These are phyloP conservation scores for Tetramorium alpestre DNA, from an alignment of 1,140 invertebrate species.

Conservation along the genomic window DNA sequence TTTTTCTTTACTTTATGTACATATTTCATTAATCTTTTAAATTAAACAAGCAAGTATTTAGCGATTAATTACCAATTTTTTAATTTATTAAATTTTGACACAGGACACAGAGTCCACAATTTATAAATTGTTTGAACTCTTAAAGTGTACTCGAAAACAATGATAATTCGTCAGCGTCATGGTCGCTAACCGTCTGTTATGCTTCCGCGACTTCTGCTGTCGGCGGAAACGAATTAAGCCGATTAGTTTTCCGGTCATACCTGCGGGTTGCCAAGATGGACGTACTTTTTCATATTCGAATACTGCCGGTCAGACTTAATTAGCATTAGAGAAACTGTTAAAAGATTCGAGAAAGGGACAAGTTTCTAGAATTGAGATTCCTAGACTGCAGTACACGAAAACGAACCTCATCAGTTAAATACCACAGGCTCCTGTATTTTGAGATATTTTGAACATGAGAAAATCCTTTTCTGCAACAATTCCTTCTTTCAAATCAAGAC, in stretches of 20 bases:
- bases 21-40: not conserved
- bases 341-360: not conserved
- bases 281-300: not conserved
- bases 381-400: not conserved
- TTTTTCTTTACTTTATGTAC: too few species aligned
- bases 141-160: not conserved
- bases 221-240: constrained; percentile 72
- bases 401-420: not conserved
- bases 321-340: not conserved
- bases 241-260: constrained; percentile 71
- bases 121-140: not conserved
- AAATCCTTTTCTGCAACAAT: not conserved
- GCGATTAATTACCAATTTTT: not conserved
- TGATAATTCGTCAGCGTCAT: constrained; percentile 66
- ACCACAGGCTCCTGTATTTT: not conserved
- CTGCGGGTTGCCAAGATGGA: constrained; percentile 18
- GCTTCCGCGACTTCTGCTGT: constrained; percentile 64
- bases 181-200: constrained; percentile 77
- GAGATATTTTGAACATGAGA: not conserved
- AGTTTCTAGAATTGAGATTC: not conserved
- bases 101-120: not conserved
- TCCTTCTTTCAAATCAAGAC: not conserved
- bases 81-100: not conserved
- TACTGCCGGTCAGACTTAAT: not conserved
- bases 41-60: not conserved